These are phyloP conservation scores for Hemicentrotus pulcherrimus DNA, from an alignment of 35 echinoderm and acorn worm genomes.

Conservation along the genomic window DNA sequence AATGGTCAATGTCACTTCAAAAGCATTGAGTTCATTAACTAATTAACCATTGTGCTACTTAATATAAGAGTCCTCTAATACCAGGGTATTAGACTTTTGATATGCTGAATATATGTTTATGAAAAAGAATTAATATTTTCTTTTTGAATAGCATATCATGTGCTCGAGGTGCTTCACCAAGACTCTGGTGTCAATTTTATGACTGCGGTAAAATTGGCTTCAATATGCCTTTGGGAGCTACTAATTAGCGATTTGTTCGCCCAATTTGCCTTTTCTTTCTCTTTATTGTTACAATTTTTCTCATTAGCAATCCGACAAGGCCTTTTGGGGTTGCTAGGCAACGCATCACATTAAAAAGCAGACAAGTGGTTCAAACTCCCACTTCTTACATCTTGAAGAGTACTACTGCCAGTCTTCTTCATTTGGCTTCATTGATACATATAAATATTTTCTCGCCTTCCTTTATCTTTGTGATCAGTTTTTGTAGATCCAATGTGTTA, in stretches of 20 bases:
- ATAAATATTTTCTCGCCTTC: background rate
- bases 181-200: background rate
- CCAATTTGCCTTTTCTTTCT: background rate
- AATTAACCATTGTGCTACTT: too few species aligned
- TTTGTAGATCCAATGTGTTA: too few species aligned
- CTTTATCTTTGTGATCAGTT: too few species aligned
- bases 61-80: too few species aligned
- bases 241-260: background rate
- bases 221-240: background rate
- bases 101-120: background rate
- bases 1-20: too few species aligned
- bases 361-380: background rate
- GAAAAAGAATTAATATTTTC: background rate
- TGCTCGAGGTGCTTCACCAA: background rate
- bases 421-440: background rate
- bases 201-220: background rate
- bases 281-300: background rate
- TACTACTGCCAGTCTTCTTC: background rate
- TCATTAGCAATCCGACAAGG: conserved; percentile 2
- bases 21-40: too few species aligned
- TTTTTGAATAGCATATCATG: background rate
- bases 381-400: background rate
- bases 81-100: background rate
- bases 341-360: background rate
- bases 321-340: background rate